Conservation (phyloP, 2,113 vertebrate genomes). For the Onychostoma macrolepis region DNA sequence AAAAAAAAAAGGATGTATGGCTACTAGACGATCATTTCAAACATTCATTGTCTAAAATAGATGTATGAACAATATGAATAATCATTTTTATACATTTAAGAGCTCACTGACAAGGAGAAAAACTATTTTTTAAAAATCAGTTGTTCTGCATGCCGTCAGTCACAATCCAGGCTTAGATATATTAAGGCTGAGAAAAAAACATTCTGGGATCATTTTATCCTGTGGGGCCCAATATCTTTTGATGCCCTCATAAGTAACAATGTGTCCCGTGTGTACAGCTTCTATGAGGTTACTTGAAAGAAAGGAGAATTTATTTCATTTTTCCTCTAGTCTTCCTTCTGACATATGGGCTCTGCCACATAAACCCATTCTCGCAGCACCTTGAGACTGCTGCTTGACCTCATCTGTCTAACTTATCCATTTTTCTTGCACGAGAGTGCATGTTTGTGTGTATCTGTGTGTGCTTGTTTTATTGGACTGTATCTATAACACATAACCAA, state of each 20-base stretch:
- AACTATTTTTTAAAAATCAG: neutral
- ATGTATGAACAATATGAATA: neutral
- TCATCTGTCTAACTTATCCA: constrained; percentile 22
- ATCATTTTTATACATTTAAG: neutral
- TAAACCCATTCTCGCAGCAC: neutral
- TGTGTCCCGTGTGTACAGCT: neutral
- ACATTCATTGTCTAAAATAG: neutral
- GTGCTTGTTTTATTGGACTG: neutral
- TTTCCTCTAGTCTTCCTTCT: constrained; percentile 11
- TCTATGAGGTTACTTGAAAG: neutral
- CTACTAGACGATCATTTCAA: no score
- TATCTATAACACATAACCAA: constrained; percentile 1
- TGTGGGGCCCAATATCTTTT: neutral
- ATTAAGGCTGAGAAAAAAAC: neutral
- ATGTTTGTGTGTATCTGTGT: neutral
- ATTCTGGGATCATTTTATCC: neutral
- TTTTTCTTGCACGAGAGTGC: neutral
- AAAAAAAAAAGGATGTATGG: no score
- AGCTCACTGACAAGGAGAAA: neutral
- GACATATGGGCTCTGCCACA: neutral
- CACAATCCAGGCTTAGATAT: neutral
- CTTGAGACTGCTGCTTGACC: neutral
- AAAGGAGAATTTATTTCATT: neutral
- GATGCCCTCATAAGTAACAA: constrained; percentile 7
- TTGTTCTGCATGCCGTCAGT: neutral